These are phyloP conservation scores for Pilophorus perplexus DNA, from an alignment of 2,888 invertebrate species.

Conservation along the genomic window DNA sequence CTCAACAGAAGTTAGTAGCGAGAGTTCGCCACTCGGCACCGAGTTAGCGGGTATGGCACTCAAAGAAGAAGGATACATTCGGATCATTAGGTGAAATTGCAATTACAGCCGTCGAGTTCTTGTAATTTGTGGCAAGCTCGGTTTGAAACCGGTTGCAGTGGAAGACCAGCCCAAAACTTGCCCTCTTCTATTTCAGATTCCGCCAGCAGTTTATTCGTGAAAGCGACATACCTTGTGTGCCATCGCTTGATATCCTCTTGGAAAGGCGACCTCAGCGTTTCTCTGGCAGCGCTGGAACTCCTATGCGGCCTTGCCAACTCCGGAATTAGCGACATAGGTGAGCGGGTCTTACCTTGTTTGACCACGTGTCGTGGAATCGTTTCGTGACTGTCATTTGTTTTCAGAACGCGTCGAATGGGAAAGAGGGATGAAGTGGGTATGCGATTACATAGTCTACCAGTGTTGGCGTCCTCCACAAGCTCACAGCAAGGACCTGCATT, in stretches of 20 bases:
- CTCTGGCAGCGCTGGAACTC: constrained; percentile 87
- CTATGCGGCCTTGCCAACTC: constrained; percentile 85
- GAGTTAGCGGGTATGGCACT: no score
- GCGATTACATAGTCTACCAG: constrained; percentile 95
- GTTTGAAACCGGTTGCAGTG: no score
- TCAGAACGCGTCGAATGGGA: constrained; percentile 67
- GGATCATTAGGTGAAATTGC: no score
- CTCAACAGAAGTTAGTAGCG: no score
- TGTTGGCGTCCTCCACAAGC: constrained; percentile 91
- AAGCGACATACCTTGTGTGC: constrained; percentile 90
- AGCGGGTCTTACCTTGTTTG: constrained; percentile 47
- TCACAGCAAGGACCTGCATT: constrained; percentile 82
- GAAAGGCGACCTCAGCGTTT: constrained; percentile 93
- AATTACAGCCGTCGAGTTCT: no score
- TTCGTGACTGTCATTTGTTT: neutral
- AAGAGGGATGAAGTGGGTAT: constrained; percentile 94
- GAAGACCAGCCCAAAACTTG: neutral
- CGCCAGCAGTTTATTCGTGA: constrained; percentile 83
- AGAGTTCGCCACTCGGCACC: no score
- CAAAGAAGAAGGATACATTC: no score
- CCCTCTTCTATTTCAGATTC: constrained; percentile 62
- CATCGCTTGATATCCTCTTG: constrained; percentile 92
- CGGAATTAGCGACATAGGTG: constrained; percentile 85
- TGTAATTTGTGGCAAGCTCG: no score
- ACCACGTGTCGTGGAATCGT: constrained; percentile 21